Evolutionary conservation across 1,140 invertebrate genomes (phyloP), one percentile per base, ranked within the genome.

Genomic region (Elysia chlorotica): DNA sequence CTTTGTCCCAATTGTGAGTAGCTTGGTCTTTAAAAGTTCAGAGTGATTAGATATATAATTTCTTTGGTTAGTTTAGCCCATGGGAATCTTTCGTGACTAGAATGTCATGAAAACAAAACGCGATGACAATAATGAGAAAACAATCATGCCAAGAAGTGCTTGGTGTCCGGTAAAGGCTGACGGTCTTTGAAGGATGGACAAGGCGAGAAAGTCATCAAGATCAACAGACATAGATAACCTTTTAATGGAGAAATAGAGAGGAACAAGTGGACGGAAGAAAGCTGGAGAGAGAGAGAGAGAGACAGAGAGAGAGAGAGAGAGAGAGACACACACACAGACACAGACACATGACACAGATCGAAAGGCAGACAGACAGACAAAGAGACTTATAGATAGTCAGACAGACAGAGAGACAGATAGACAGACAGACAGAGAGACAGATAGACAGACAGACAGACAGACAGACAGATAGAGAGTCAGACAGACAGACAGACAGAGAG

Each of bases 261-360:
- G 19, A 65, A 2, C 2, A 38, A 31, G 28, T 35, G 30, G n/a
- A 35, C n/a, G 36, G 30, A 54, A 53, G 23, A 33, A 53, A 53
- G 35, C 19, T 33, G 30, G 30, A 68, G 30, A 1, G 28, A 25
- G 25, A 56, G 17, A 33, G 41, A 23, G 35, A 68, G 28, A 31
- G 4, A 68, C 41, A 68, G 41, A 48, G 21, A 53, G 65, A 67
- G 38, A 48, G 38, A 67, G 65, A 48, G 25, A 67, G 37, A 48
- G 38, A 48, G 23, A 48, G 65, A 48, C 2, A 28, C 23, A 67
- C 23, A 67, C 23, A 48, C 1, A 67, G 23, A 48, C 10, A 25
- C 37, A 67, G 23, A 67, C 21, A 19, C 17, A 21, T 37, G 35
- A 65, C 21, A 65, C 21, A 37, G 35, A 36, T 6, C 21, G 19